Evolutionary conservation across 2,888 invertebrate species (phyloP), one percentile per base, ranked within the genome.

Genomic region (Eurytoma californica): DNA sequence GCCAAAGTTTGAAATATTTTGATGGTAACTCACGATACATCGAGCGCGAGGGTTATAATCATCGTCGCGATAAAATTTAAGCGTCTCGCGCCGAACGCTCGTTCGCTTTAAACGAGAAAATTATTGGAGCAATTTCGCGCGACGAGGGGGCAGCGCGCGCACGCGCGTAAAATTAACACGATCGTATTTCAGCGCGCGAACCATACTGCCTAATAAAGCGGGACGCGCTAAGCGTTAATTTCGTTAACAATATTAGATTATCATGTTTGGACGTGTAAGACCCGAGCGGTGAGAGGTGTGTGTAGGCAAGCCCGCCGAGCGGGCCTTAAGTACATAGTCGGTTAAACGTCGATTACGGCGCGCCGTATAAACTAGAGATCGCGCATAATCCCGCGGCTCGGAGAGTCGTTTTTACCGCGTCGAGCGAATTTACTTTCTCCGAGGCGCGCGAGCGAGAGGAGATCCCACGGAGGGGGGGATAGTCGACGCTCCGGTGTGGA

Each of bases 391-490:
- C 39, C 49, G 58, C 49, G 58, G 63, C 39, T 39, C 18, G 53
- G 14, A 49, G 55, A 60, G 68, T 68, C 68, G 58, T 75, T 70
- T 77, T 77, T 51, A 39, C 61, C 39, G 39, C 39, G 9, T 7
- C 20, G 51, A 57, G 65, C 57, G 51, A 70, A 70, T 77, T 70
- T 70, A 77, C 70, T 70, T 77, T 77, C 70, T 77, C 77, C 70
- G 5, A 9, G 9, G 28, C 30, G 61, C 51, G 24, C 28, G 60
- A 39, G n/a, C 28, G 53, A 47, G 47, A n/a, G 7, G 3, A 47
- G 39, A 39, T 39, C 9, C 39, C 7, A 7, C 39, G 3, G 57
- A 20, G 49, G 51, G 61, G 65, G 53, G 30, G 9, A 7, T 28
- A n/a, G 57, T 57, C 28, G 28, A 39, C 9, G 9, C 39, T 39